phyloP scores from a whole-genome alignment of 1,140 invertebrate species.

The Drosophila auraria region DNA sequence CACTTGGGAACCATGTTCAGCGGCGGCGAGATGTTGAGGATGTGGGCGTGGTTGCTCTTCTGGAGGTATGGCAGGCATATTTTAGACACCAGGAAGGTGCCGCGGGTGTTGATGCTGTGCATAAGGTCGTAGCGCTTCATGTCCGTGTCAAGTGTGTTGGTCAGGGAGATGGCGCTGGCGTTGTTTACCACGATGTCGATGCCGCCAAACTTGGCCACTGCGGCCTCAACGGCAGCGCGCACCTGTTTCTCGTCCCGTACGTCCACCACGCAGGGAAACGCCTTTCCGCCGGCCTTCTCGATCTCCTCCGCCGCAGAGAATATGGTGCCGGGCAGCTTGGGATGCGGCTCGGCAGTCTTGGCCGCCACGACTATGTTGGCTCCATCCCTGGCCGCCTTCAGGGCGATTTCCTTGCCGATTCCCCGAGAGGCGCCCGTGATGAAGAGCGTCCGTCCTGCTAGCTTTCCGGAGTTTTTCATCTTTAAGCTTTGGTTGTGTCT shows the following conservation, averaged over 20 bases:
- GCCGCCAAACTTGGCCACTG: conserved; percentile 96
- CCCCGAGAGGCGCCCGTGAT: conserved; percentile 98
- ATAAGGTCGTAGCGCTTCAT: conserved; percentile 99
- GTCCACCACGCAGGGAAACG: conserved; percentile 97
- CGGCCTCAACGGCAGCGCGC: conserved; percentile 91
- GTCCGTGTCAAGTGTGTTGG: conserved; percentile 93
- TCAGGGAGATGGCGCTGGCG: conserved; percentile 97
- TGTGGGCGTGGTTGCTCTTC: conserved; percentile 96
- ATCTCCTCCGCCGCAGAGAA: conserved; percentile 98
- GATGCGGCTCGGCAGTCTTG: conserved; percentile 98
- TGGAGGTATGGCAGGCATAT: conserved; percentile 95
- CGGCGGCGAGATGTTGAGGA: conserved; percentile 98
- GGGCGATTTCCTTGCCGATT: conserved; percentile 98
- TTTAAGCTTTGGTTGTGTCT: conserved; percentile 32
- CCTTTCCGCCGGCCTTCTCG: conserved; percentile 90
- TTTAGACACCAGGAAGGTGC: conserved; percentile 97
- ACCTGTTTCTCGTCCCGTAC: conserved; percentile 95
- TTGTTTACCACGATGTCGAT: conserved; percentile 98
- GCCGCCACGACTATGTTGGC: conserved; percentile 98
- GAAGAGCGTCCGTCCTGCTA: conserved; percentile 96
- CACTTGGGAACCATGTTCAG: conserved; percentile 95
- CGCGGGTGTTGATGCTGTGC: conserved; percentile 96
- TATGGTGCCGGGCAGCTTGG: conserved; percentile 99
- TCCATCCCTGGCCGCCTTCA: conserved; percentile 97
- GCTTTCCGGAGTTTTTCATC: conserved; percentile 89